These are phyloP conservation scores for Cydia strobilella DNA, from an alignment of 1,140 invertebrate genomes.

Conservation along the genomic window DNA sequence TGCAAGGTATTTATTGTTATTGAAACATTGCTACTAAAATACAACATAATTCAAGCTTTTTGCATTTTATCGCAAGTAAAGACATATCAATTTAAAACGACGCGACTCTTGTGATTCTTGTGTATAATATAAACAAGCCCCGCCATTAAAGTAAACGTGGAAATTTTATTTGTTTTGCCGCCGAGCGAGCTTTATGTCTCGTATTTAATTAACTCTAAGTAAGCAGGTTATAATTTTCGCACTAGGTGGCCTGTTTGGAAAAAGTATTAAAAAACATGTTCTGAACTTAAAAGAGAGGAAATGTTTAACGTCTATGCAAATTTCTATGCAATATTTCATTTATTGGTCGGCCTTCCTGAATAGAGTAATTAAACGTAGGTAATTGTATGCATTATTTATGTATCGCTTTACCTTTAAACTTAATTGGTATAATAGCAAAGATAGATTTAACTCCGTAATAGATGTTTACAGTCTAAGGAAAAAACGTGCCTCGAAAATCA, in stretches of 20 bases:
- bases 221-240: conserved; percentile 26
- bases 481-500: no score
- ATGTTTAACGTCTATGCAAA: no score
- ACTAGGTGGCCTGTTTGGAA: conserved; percentile 15
- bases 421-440: no score
- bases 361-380: no score
- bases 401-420: no score
- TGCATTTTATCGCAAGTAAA: neutral
- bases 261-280: neutral
- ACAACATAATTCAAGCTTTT: neutral
- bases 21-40: neutral
- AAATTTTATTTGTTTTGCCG: conserved; percentile 4
- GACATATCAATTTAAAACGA: conserved; percentile 11
- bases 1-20: neutral
- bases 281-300: no score
- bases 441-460: no score
- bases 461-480: no score
- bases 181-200: neutral
- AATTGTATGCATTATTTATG: no score
- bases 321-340: no score
- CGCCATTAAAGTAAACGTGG: conserved; percentile 14
- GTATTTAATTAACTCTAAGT: conserved; percentile 25
- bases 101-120: neutral
- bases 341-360: no score
- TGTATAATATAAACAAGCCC: conserved; percentile 8